phyloP scores from a whole-genome alignment of 2,797 vertebrate species.

The Takifugu rubripes region DNA sequence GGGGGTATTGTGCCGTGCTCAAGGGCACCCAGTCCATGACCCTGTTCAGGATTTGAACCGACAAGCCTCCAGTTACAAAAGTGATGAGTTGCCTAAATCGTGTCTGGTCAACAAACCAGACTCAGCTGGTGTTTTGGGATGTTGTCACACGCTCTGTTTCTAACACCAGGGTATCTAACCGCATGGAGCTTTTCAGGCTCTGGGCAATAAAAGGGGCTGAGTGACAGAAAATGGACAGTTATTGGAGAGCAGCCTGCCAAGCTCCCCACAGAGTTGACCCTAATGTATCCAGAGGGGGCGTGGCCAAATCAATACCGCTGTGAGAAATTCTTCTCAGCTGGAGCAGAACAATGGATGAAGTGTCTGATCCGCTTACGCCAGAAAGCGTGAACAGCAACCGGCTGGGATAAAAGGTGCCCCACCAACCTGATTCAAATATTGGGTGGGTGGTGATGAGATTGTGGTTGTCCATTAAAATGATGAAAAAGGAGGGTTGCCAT shows the following conservation, averaged over 20 bases:
- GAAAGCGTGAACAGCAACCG: no score
- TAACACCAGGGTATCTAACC: no score
- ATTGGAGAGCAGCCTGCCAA: conserved; percentile 15
- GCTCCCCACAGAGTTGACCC: conserved; percentile 35
- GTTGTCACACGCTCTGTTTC: no score
- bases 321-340: conserved; percentile 42
- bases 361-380: background rate
- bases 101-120: no score
- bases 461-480: background rate
- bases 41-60: no score
- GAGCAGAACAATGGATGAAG: conserved; percentile 26
- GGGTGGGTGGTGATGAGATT: background rate
- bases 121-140: no score
- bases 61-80: no score
- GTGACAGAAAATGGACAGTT: conserved; percentile 17
- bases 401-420: background rate
- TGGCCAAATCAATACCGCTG: conserved; percentile 64
- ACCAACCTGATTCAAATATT: background rate
- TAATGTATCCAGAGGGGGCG: conserved; percentile 55
- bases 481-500: conserved; percentile 16
- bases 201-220: background rate
- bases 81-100: no score
- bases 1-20: no score
- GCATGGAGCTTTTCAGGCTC: background rate
- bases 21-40: no score